Percentiles rank a stretch among this genome's conserved stretches.
Conservation (phyloP, 2,797 vertebrate genomes). For the Typhlichthys eigenmanni region DNA sequence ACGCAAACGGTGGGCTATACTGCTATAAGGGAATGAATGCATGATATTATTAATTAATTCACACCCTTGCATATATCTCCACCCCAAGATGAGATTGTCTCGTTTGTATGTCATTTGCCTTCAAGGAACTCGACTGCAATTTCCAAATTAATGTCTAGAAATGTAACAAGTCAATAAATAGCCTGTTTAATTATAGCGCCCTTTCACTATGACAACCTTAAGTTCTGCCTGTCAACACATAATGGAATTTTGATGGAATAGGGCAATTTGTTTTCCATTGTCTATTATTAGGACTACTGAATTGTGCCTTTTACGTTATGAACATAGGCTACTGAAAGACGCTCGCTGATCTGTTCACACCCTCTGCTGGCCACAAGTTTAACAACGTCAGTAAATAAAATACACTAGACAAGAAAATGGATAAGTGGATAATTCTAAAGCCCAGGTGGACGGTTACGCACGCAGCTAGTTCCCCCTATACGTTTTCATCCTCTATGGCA, state of each 20-base stretch:
- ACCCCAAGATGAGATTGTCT: constrained; percentile 41
- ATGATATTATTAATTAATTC: neutral
- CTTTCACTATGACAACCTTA: constrained; percentile 67
- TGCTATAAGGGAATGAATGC: too few relatives aligned
- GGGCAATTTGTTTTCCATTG: constrained; percentile 59
- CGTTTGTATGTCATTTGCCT: constrained; percentile 50
- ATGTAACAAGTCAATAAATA: constrained; percentile 60
- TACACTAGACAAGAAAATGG: too few relatives aligned
- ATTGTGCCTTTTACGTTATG: constrained; percentile 44
- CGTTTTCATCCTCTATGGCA: too few relatives aligned
- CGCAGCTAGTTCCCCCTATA: too few relatives aligned
- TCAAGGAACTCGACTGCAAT: constrained; percentile 48
- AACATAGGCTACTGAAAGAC: constrained; percentile 19
- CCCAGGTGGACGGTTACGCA: too few relatives aligned
- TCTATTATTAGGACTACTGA: constrained; percentile 36
- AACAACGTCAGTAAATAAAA: too few relatives aligned
- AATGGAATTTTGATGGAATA: constrained; percentile 61
- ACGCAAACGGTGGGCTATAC: too few relatives aligned
- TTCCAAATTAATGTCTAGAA: constrained; percentile 67
- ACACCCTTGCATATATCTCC: neutral
- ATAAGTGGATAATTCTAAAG: too few relatives aligned
- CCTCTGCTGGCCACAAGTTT: constrained; percentile 65
- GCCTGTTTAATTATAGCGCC: constrained; percentile 63
- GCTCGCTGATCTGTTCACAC: constrained; percentile 39
- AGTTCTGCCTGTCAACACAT: constrained; percentile 66